Evolutionary conservation across 2,888 invertebrate genomes (phyloP), one percentile per base, ranked within the genome.

Genomic region (Notodonta ziczac): DNA sequence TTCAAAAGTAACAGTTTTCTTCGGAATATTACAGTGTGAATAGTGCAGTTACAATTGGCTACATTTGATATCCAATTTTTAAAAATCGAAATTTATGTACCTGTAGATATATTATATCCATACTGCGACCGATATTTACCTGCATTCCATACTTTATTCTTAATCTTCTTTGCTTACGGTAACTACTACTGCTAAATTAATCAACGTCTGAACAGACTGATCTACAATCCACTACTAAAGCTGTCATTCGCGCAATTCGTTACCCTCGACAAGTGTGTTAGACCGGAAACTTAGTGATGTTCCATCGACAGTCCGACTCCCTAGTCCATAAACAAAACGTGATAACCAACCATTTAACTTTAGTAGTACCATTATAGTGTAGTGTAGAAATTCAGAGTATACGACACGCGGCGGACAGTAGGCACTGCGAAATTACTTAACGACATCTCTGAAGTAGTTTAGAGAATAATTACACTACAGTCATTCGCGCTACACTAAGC

Each of bases 391-490:
- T 76, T 70, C 71, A 56, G 66, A 67, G 62, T 72, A 72, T 63
- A 67, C 65, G 58, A 40, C 5, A 35, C 53, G 55, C 44, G 54
- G 56, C 53, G 59, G 60, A 60, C 69, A 73, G 76, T 79, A 80
- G 78, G 78, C 72, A 65, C 67, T 71, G 66, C 61, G 60, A 71
- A 81, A 82, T 81, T 76, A 77, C 76, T 74, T 80, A 78, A 78
- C 76, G 73, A 79, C 72, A 69, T 69, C 72, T 71, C 61, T 60
- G 54, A 75, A 72, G 66, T 67, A 67, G 67, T 60, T 62, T 46
- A 58, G 58, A 63, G 65, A 74, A 71, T 78, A 78, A 76, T 80
- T 75, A 77, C 61, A 67, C 60, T 58, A 54, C 62, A 63, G 60
- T 64, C 58, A 61, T 60, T 57, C 55, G 52, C 32, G 52, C 16